These are phyloP conservation scores for Saccopteryx bilineata DNA, from an alignment of 2,113 vertebrate genomes.

Conservation along the genomic window DNA sequence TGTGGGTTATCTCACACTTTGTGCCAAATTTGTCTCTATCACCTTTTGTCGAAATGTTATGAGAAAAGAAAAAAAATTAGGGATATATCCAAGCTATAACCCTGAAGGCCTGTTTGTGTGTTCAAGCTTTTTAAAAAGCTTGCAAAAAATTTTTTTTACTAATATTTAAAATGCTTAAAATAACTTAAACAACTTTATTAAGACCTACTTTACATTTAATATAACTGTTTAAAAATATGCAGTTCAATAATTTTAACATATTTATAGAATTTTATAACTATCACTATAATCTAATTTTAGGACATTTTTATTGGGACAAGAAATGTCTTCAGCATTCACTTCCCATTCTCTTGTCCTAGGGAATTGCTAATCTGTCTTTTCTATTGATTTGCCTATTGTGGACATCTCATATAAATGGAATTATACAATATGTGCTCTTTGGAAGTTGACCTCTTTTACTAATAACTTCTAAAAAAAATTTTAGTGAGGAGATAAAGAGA, in stretches of 20 bases:
- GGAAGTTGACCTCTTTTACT: not conserved
- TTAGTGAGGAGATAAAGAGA: too few species aligned
- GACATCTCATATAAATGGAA: not conserved
- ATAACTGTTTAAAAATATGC: slow-evolving; percentile 36
- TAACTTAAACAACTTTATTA: slow-evolving; percentile 3
- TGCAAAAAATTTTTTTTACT: slow-evolving; percentile 8
- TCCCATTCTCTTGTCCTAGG: not conserved
- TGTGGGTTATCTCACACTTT: not conserved
- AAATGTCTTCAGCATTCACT: not conserved
- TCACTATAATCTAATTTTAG: not conserved
- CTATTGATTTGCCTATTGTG: not conserved
- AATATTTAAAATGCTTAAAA: not conserved
- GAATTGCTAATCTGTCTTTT: slow-evolving; percentile 4
- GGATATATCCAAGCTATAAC: not conserved
- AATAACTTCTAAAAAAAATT: not conserved
- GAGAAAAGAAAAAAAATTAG: not conserved
- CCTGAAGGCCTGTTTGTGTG: not conserved
- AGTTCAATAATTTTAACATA: not conserved
- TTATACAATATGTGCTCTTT: not conserved
- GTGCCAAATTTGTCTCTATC: not conserved
- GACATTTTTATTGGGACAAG: not conserved
- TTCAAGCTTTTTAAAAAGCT: not conserved
- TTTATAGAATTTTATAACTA: not conserved
- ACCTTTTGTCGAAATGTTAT: not conserved
- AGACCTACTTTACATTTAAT: slow-evolving; percentile 45